Evolutionary conservation across 2,888 invertebrate genomes (phyloP).

Genomic region (Lithophane socia): DNA sequence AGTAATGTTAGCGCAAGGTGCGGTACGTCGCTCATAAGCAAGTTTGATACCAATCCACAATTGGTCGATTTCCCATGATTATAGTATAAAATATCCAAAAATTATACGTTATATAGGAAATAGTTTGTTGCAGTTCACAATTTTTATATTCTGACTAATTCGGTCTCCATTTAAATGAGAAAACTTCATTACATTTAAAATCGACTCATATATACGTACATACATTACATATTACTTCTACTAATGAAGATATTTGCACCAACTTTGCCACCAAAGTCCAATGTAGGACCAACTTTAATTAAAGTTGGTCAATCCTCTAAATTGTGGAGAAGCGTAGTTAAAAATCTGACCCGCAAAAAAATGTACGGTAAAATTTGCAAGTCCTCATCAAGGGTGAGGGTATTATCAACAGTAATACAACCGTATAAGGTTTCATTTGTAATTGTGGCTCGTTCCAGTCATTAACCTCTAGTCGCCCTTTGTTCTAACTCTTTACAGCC

Average conservation of each 20-base stretch:
- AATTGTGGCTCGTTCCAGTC: constrained; percentile 67
- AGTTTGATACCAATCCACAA: too few species aligned
- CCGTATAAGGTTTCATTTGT: constrained; percentile 59
- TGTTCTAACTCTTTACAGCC: constrained; percentile 64
- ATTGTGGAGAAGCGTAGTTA: constrained; percentile 16
- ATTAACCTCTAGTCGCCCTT: constrained; percentile 59
- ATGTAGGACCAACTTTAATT: constrained; percentile 42
- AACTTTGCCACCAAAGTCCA: constrained; percentile 11
- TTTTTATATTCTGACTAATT: neutral
- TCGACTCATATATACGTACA: neutral
- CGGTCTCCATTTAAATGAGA: neutral
- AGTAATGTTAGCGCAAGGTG: too few species aligned
- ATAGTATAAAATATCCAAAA: too few species aligned
- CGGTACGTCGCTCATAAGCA: too few species aligned
- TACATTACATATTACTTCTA: neutral
- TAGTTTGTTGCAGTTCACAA: too few species aligned
- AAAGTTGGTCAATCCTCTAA: constrained; percentile 40
- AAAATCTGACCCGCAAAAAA: constrained; percentile 45
- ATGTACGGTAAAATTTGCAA: constrained; percentile 36
- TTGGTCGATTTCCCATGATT: too few species aligned
- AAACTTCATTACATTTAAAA: constrained; percentile 3
- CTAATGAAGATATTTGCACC: constrained; percentile 16
- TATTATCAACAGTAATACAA: constrained; percentile 57
- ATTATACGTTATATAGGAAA: too few species aligned
- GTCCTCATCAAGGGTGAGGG: constrained; percentile 31